Conservation (phyloP, 2,113 vertebrate species). For the Lepidothrix coronata region DNA sequence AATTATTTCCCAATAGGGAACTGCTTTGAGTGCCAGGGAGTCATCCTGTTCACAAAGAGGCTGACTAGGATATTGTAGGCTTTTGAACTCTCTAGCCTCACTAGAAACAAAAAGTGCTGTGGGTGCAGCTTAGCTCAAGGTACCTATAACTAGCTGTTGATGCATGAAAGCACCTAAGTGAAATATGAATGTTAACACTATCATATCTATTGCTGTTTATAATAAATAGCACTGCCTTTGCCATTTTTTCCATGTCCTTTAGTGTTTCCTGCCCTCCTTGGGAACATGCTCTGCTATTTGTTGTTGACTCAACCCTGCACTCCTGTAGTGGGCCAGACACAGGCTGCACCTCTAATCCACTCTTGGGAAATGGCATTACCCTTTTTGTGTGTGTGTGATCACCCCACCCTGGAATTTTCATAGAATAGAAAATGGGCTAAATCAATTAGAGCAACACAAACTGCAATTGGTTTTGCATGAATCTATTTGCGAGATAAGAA, state of each 20-base stretch:
- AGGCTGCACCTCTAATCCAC: not conserved
- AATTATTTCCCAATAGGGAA: not conserved
- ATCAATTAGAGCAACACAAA: conserved; percentile 45
- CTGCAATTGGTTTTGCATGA: conserved; percentile 45
- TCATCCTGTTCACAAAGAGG: not conserved
- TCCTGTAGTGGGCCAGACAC: not conserved
- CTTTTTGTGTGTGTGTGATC: not conserved
- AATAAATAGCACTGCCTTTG: not conserved
- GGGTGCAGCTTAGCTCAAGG: not conserved
- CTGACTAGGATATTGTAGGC: not conserved
- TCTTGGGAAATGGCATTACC: not conserved
- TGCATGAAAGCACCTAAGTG: not conserved
- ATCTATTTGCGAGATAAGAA: conserved; percentile 35
- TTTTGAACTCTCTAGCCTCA: not conserved
- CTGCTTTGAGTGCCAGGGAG: not conserved
- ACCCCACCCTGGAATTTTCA: conserved; percentile 12
- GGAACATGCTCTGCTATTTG: not conserved
- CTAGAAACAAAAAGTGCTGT: not conserved
- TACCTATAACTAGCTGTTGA: not conserved
- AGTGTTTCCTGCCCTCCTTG: not conserved
- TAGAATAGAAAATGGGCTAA: not conserved
- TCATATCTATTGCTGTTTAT: not conserved
- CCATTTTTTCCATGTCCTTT: not conserved
- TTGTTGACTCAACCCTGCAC: not conserved
- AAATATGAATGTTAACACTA: not conserved